Evolutionary conservation across 2,113 vertebrate genomes (phyloP).

Genomic region (rabbit (Oryctolagus cuniculus)): DNA sequence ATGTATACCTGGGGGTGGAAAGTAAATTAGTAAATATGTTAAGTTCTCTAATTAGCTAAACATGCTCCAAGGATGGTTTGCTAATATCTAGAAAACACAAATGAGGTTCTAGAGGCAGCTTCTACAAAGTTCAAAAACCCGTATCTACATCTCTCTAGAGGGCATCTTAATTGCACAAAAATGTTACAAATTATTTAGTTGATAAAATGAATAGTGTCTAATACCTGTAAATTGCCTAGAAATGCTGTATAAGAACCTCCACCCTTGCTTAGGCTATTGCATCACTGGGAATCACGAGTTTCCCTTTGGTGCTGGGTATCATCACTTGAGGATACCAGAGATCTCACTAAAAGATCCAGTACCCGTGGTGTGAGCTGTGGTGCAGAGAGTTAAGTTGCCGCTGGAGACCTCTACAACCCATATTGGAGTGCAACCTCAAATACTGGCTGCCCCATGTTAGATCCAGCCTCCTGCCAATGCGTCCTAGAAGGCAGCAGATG

Average conservation of each 20-base stretch:
- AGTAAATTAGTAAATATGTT: conserved; percentile 16
- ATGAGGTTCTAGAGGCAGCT: not conserved
- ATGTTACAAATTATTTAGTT: not conserved
- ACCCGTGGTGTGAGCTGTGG: not conserved
- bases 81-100: not conserved
- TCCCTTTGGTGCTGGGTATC: not conserved
- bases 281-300: not conserved
- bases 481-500: no score
- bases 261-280: not conserved
- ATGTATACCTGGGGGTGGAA: not conserved
- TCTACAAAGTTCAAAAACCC: not conserved
- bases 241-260: not conserved
- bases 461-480: no score
- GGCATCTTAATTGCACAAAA: not conserved
- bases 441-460: no score
- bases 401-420: no score
- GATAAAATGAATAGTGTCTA: not conserved
- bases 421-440: no score
- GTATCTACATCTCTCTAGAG: not conserved
- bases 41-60: not conserved
- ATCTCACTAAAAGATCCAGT: not conserved
- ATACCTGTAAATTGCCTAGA: not conserved
- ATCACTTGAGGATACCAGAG: not conserved
- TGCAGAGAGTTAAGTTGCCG: no score
- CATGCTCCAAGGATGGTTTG: not conserved